These are phyloP conservation scores for Zaprionus ghesquierei DNA, from an alignment of 1,140 invertebrate species.

Conservation along the genomic window DNA sequence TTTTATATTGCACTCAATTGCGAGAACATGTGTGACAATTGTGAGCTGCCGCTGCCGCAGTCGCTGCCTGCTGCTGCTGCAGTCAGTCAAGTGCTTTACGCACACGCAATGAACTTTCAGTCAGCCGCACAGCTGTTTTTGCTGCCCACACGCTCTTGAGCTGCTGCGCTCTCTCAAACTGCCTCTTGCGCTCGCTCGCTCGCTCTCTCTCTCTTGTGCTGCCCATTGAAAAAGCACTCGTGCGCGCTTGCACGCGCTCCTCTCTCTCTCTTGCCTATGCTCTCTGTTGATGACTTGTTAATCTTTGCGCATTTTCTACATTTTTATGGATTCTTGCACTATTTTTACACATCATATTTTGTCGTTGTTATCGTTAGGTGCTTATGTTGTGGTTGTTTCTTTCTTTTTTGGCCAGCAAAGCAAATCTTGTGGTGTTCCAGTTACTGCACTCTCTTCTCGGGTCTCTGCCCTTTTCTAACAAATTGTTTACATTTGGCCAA, in stretches of 20 bases:
- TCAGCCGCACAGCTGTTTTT: constrained; percentile 29
- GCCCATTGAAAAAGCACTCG: neutral
- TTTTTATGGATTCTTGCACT: constrained; percentile 76
- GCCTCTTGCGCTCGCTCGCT: neutral
- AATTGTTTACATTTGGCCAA: constrained; percentile 37
- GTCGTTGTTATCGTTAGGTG: constrained; percentile 18
- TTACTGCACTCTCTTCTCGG: constrained; percentile 1
- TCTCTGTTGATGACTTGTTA: constrained; percentile 53
- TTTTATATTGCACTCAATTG: constrained; percentile 31
- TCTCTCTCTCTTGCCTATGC: constrained; percentile 2
- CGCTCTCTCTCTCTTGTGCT: constrained; percentile 2
- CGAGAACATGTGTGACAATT: constrained; percentile 11
- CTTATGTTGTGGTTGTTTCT: constrained; percentile 32
- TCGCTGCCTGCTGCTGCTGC: neutral
- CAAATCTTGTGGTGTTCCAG: constrained; percentile 26
- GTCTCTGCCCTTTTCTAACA: neutral
- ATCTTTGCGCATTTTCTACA: constrained; percentile 56
- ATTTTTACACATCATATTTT: constrained; percentile 64
- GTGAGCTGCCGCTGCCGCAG: constrained; percentile 8
- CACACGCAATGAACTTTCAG: constrained; percentile 34
- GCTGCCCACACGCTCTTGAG: neutral
- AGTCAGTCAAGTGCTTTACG: constrained; percentile 32
- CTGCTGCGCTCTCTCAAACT: neutral
- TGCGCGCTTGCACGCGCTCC: neutral
- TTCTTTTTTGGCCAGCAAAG: constrained; percentile 38